Conservation (phyloP, 1,140 invertebrate species). For the Potamilus streckersoni region DNA sequence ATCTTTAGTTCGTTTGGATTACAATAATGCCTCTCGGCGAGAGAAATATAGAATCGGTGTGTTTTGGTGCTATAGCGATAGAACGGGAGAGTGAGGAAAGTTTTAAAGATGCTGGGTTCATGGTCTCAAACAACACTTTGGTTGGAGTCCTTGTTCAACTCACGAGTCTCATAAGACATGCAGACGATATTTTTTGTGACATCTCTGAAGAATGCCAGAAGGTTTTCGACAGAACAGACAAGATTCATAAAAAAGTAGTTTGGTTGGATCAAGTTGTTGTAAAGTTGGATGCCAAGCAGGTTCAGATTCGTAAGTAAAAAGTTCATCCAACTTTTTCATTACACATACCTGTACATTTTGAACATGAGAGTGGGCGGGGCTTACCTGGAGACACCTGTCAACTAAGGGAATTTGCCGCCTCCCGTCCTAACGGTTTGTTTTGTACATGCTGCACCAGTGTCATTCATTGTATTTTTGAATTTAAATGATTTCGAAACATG, state of each 20-base stretch:
- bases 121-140: constrained; percentile 81
- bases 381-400: too few relatives aligned
- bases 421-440: too few relatives aligned
- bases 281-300: constrained; percentile 80
- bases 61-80: constrained; percentile 43
- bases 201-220: constrained; percentile 77
- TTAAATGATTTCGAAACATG: too few relatives aligned
- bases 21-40: constrained; percentile 51
- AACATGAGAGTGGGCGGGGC: too few relatives aligned
- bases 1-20: background rate
- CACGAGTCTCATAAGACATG: constrained; percentile 80
- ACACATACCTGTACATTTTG: background rate
- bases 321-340: background rate
- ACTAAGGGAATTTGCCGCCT: too few relatives aligned
- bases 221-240: constrained; percentile 76
- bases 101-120: constrained; percentile 25
- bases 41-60: constrained; percentile 47
- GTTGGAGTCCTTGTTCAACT: constrained; percentile 82
- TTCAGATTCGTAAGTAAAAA: constrained; percentile 84
- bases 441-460: too few relatives aligned
- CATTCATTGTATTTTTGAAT: too few relatives aligned
- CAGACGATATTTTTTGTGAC: constrained; percentile 82
- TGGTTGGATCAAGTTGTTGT: constrained; percentile 74
- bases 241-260: constrained; percentile 74
- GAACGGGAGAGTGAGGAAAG: constrained; percentile 37